Percentiles rank a stretch among this genome's conserved stretches.
These are phyloP conservation scores for Chaenocephalus aceratus DNA, from an alignment of 2,113 vertebrate genomes.

Conservation along the genomic window DNA sequence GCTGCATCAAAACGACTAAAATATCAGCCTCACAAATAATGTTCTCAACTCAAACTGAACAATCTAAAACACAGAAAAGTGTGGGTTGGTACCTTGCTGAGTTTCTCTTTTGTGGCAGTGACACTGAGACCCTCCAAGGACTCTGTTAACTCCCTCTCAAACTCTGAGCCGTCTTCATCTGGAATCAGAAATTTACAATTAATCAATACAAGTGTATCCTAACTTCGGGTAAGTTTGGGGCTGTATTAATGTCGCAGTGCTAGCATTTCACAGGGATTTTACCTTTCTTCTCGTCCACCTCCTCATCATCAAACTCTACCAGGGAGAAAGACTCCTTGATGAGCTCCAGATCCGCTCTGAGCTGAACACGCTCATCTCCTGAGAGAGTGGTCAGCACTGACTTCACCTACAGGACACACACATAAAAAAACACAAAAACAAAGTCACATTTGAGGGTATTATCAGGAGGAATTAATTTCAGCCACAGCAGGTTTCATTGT, in stretches of 20 bases:
- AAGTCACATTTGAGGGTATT: not conserved
- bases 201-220: not conserved
- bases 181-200: slow-evolving; percentile 32
- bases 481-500: not conserved
- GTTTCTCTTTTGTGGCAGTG: slow-evolving; percentile 86
- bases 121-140: slow-evolving; percentile 86
- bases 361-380: slow-evolving; percentile 85
- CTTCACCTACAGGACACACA: slow-evolving; percentile 86
- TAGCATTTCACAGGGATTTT: accelerated
- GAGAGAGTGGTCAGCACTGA: slow-evolving; percentile 88
- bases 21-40: no score
- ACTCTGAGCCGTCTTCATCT: slow-evolving; percentile 87
- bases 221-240: accelerated
- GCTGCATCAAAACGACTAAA: no score
- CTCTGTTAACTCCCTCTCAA: slow-evolving; percentile 88
- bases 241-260: not conserved
- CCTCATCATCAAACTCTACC: slow-evolving; percentile 94
- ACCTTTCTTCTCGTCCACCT: slow-evolving; percentile 91
- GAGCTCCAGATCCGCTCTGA: slow-evolving; percentile 87
- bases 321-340: slow-evolving; percentile 92
- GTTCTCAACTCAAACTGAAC: no score
- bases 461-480: not conserved
- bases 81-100: slow-evolving; percentile 81
- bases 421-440: not conserved
- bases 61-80: no score